Evolutionary conservation across 2,888 invertebrate species (phyloP).

Genomic region (Bhutanitis thaidina): DNA sequence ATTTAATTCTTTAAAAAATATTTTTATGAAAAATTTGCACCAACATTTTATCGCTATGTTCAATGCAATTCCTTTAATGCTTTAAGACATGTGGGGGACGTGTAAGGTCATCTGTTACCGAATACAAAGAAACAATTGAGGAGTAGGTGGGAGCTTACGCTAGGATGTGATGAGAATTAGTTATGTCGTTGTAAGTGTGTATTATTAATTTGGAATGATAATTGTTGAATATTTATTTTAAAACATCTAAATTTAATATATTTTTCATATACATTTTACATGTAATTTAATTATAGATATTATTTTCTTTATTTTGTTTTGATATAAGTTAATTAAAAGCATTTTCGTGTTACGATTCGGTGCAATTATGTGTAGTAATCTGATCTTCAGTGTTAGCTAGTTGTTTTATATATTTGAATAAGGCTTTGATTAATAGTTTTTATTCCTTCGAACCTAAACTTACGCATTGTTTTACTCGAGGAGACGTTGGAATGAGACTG

Average conservation of each 20-base stretch:
- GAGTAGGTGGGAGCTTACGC: not conserved
- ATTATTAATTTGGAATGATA: slow-evolving; percentile 13
- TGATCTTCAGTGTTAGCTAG: slow-evolving; percentile 45
- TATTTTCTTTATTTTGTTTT: slow-evolving; percentile 31
- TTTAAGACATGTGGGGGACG: slow-evolving; percentile 2
- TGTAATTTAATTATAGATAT: slow-evolving; percentile 34
- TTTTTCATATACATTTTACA: slow-evolving; percentile 42
- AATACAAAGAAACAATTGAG: not conserved
- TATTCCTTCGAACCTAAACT: slow-evolving; percentile 43
- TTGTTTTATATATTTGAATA: slow-evolving; percentile 30
- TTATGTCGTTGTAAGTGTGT: not conserved
- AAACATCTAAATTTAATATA: slow-evolving; percentile 50
- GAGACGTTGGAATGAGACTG: slow-evolving; percentile 47
- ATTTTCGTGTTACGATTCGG: slow-evolving; percentile 61
- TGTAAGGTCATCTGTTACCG: slow-evolving; percentile 1
- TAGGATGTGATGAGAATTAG: not conserved
- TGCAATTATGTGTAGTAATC: slow-evolving; percentile 59
- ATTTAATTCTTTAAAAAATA: slow-evolving; percentile 1
- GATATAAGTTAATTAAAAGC: slow-evolving; percentile 50
- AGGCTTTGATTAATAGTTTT: slow-evolving; percentile 38
- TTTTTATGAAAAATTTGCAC: not conserved
- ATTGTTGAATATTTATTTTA: slow-evolving; percentile 54
- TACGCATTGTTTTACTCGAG: slow-evolving; percentile 31
- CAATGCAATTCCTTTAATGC: slow-evolving; percentile 9
- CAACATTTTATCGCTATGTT: slow-evolving; percentile 1